Base-by-base conservation (phyloP, 2,888 invertebrate species). In the Folsomia manolachei region DNA sequence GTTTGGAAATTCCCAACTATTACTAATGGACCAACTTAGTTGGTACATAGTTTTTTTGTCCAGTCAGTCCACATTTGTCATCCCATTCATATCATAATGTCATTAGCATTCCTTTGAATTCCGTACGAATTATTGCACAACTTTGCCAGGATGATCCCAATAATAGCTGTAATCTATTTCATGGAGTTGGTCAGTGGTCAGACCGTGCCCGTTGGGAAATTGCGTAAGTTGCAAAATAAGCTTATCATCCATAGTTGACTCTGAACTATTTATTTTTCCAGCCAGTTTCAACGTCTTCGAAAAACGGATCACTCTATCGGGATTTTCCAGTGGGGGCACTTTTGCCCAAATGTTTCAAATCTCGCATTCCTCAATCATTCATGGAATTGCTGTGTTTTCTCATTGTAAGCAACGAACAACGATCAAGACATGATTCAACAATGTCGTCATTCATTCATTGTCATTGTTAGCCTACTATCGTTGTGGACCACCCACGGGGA, bases 301-400 rank as follows among this genome's bases (percentile, higher is more conserved):
- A 9, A 67, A 67, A 21, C 23, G 56, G 9, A 72, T 80, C 1
- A 79, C 79, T 1, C 60, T 80, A 0, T 77, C 77, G 9, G 80
- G 80, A 11, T 79, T 78, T 60, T 77, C 77, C 39, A 78, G 78
- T 63, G 80, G 80, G 11, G 80, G 78, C 27, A 69, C 72, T 1
- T 78, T 80, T 68, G 77, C 79, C 14, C 80, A 80, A 53, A 77
- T 76, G 62, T 9, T 78, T 9, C 75, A 73, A 56, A 60, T 80
- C 1, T 75, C 78, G 1, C 65, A 79, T 24, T 78, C 79, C 0
- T 77, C 76, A 0, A 51, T 75, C 0, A 73, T 80, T 63, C 65
- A 71, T 61, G 80, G 80, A 69, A 75, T 80, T 52, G 80, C 73
- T 1, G 77, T 77, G 1, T 79, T 80, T 69, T 75, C 79, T 23